Conservation (phyloP, 92 coral and sea anemone species). For the Actinostola sp. region DNA sequence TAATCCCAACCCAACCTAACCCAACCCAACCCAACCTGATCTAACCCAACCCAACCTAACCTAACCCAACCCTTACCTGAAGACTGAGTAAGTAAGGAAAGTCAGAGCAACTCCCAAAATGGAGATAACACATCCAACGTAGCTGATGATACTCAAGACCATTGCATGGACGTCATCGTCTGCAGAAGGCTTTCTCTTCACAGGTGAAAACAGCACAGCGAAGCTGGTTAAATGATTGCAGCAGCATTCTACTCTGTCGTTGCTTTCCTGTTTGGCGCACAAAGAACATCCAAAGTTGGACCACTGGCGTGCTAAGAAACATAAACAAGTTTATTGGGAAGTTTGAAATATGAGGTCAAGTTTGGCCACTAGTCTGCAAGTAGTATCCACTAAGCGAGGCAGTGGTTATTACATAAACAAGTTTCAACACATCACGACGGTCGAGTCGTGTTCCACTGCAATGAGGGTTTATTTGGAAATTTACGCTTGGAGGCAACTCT, state of each 20-base stretch:
- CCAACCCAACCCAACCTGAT: not conserved
- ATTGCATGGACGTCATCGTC: not conserved
- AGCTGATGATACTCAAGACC: slow-evolving; percentile 63
- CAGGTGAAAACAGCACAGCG: slow-evolving; percentile 79
- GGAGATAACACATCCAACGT: slow-evolving; percentile 91
- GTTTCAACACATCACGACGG: too few relatives aligned
- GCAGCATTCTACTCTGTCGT: slow-evolving; percentile 33
- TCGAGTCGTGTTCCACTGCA: too few relatives aligned
- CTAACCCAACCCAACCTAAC: not conserved
- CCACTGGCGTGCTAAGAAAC: slow-evolving; percentile 21
- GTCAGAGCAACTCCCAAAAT: slow-evolving; percentile 71
- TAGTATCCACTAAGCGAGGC: too few relatives aligned
- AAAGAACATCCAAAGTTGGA: slow-evolving; percentile 27
- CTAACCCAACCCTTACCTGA: slow-evolving; percentile 67
- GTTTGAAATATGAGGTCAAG: too few relatives aligned
- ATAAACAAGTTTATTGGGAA: not conserved
- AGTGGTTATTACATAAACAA: too few relatives aligned
- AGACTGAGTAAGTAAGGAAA: slow-evolving; percentile 77
- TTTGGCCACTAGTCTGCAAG: too few relatives aligned
- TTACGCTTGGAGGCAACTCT: too few relatives aligned
- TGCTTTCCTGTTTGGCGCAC: slow-evolving; percentile 1
- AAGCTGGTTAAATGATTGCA: slow-evolving; percentile 89
- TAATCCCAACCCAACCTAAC: too few relatives aligned
- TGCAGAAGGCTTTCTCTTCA: slow-evolving; percentile 18
- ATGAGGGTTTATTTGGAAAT: too few relatives aligned